Evolutionary conservation across 2,888 invertebrate genomes (phyloP), one percentile per base, ranked within the genome.

Genomic region (Dicranocentrus wangi): DNA sequence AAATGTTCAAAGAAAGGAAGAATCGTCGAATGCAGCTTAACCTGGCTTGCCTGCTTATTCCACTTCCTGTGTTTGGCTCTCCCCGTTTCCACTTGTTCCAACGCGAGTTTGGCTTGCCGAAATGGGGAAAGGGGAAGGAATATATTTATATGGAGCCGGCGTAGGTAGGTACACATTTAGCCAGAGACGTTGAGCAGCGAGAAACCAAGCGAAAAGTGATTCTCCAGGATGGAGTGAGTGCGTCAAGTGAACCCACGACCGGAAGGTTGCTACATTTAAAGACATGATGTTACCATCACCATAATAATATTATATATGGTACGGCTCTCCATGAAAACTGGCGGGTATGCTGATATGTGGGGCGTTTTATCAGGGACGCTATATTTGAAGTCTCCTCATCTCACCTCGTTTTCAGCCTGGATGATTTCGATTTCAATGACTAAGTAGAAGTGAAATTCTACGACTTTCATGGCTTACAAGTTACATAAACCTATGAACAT

Each of bases 121-220:
- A n/a, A n/a, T n/a, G n/a, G n/a, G n/a, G n/a, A n/a, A n/a, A n/a
- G n/a, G n/a, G n/a, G n/a, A n/a, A n/a, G n/a, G n/a, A n/a, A n/a
- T n/a, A n/a, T n/a, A n/a, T n/a, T n/a, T n/a, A n/a, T n/a, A n/a
- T n/a, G n/a, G n/a, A n/a, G n/a, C n/a, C n/a, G n/a, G n/a, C n/a
- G n/a, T n/a, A n/a, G n/a, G n/a, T n/a, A n/a, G n/a, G n/a, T n/a
- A n/a, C n/a, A n/a, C n/a, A n/a, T n/a, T n/a, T n/a, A n/a, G n/a
- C n/a, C n/a, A 76, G 47, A 68, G 60, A 39, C 13, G 60, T 76
- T 47, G 47, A 47, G 76, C 66, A 69, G 68, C 68, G 76, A 77
- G 68, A 77, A 77, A 77, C 76, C 42, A 61, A 60, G 76, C 39
- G 76, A 61, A 77, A 77, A 77, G 69, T 76, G 68, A 68, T 69